Conservation (phyloP, 2,113 vertebrate species). For the Xenopus laevis region DNA sequence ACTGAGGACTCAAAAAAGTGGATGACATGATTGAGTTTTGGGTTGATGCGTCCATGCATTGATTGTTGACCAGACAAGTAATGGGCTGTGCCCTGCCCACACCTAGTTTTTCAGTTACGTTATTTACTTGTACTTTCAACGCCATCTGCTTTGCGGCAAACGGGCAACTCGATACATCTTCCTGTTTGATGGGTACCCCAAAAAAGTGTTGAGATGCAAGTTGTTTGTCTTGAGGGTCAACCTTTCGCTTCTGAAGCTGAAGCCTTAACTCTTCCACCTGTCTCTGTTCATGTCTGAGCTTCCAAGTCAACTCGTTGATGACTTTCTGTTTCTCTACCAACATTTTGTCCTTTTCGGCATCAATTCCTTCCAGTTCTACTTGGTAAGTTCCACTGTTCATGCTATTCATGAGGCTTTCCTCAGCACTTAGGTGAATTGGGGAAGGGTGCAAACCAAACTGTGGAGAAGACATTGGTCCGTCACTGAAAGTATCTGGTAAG, state of each 20-base stretch:
- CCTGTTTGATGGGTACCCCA: conserved; percentile 83
- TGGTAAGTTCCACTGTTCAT: conserved; percentile 61
- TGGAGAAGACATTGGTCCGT: conserved; percentile 83
- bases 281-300: conserved; percentile 91
- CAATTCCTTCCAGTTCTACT: conserved; percentile 70
- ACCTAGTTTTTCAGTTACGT: conserved; percentile 65
- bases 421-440: conserved; percentile 67
- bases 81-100: conserved; percentile 61
- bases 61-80: conserved; percentile 60
- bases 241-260: conserved; percentile 89
- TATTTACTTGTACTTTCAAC: conserved; percentile 49
- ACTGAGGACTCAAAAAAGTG: conserved; percentile 90
- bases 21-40: conserved; percentile 72
- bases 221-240: conserved; percentile 64
- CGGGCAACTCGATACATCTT: conserved; percentile 83
- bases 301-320: conserved; percentile 96
- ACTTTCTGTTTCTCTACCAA: conserved; percentile 98
- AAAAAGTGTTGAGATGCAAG: conserved; percentile 66
- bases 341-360: conserved; percentile 96
- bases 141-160: conserved; percentile 73
- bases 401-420: conserved; percentile 73
- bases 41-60: conserved; percentile 66
- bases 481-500: conserved; percentile 88
- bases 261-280: conserved; percentile 90
- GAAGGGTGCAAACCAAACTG: conserved; percentile 79